phyloP scores from a whole-genome alignment of 2,797 vertebrate genomes.

The Gambusia yucatana region DNA sequence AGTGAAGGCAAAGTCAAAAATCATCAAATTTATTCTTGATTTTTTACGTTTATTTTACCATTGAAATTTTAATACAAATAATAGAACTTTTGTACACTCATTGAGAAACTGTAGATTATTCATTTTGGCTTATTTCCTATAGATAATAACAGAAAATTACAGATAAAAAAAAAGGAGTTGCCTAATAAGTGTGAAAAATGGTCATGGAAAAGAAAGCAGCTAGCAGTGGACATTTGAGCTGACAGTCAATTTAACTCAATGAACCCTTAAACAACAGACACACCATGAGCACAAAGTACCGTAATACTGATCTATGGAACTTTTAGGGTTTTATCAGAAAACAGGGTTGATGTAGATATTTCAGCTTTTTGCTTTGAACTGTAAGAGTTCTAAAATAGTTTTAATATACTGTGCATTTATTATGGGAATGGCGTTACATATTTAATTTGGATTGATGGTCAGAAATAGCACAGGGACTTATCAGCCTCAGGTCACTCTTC shows the following conservation, averaged over 20 bases:
- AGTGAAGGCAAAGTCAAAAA: neutral
- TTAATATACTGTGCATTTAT: too few species aligned
- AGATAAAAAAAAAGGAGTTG: too few species aligned
- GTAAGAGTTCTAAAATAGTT: neutral
- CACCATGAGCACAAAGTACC: neutral
- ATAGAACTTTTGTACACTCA: neutral
- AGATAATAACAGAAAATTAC: neutral
- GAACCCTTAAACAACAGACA: neutral
- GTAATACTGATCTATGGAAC: neutral
- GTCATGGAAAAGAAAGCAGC: neutral
- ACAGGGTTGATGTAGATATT: neutral
- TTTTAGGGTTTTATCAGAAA: too few species aligned
- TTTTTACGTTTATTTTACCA: neutral
- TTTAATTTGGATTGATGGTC: too few species aligned
- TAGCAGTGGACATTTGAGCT: conserved; percentile 1
- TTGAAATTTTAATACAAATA: neutral
- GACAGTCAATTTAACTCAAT: conserved; percentile 3
- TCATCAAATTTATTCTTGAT: neutral
- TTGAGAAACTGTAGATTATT: neutral
- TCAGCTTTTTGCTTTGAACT: neutral
- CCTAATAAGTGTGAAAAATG: neutral
- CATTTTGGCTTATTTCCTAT: neutral
- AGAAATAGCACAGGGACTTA: too few species aligned
- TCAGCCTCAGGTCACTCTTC: too few species aligned
- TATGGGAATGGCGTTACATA: too few species aligned